A percentile compares a stretch with the other conserved stretches of the same genome.
phyloP scores from a whole-genome alignment of 2,113 vertebrate genomes.

The Onychostruthus taczanowskii region DNA sequence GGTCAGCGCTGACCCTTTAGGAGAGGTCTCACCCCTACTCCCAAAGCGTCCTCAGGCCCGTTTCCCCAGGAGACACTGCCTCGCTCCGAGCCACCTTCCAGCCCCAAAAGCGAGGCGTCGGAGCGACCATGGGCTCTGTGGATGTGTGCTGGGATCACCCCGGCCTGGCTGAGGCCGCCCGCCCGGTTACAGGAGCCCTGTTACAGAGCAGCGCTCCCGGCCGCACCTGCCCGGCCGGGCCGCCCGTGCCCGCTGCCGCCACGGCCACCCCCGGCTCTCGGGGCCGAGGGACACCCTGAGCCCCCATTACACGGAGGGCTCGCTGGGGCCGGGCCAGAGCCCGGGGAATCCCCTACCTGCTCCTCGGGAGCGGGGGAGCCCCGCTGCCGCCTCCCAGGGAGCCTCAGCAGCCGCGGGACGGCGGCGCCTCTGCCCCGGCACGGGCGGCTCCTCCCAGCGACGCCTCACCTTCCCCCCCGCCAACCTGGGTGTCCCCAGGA shows the following conservation, averaged over 20 bases:
- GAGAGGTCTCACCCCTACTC: background rate
- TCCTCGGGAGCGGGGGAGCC: too few relatives aligned
- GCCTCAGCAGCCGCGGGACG: background rate
- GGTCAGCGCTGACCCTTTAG: background rate
- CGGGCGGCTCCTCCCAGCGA: background rate
- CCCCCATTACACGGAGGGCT: too few relatives aligned
- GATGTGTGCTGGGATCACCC: background rate
- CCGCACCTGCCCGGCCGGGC: too few relatives aligned
- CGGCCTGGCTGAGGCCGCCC: background rate
- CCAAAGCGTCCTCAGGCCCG: background rate
- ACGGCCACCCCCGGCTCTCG: background rate
- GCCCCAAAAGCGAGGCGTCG: background rate
- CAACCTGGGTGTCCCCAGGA: accelerated
- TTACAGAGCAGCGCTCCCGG: too few relatives aligned
- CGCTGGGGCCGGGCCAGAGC: background rate
- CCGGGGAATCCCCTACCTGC: background rate
- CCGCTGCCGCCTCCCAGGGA: background rate
- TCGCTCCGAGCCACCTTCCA: background rate
- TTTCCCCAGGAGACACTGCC: background rate
- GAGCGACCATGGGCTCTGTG: accelerated
- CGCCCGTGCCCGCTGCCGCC: background rate
- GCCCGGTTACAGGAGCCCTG: too few relatives aligned
- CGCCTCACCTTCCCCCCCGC: background rate
- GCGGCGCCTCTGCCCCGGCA: background rate
- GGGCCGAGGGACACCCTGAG: background rate